phyloP scores from a whole-genome alignment of 2,797 vertebrate genomes.

The Sebastes cheni region DNA sequence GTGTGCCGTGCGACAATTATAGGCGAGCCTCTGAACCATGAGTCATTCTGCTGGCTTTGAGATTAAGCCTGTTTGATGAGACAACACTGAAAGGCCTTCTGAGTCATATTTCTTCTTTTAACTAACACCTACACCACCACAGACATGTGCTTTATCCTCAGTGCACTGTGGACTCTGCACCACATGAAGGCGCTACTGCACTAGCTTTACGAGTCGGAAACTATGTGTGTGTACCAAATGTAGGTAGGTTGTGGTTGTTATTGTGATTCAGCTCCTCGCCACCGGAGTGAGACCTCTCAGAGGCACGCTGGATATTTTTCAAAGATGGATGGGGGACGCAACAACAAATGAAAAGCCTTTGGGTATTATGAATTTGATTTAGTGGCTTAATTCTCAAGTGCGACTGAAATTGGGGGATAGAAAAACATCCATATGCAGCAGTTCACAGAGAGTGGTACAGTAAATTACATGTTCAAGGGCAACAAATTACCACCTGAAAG shows the following conservation, averaged over 20 bases:
- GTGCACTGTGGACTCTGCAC: background rate
- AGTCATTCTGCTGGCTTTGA: background rate
- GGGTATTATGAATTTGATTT: slow-evolving; percentile 60
- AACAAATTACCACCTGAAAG: slow-evolving; percentile 40
- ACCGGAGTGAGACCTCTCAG: slow-evolving; percentile 53
- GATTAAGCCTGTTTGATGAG: background rate
- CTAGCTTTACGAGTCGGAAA: slow-evolving; percentile 24
- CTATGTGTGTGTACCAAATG: slow-evolving; percentile 16
- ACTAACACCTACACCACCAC: background rate
- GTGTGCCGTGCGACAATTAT: background rate
- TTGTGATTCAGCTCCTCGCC: slow-evolving; percentile 58
- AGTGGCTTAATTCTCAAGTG: slow-evolving; percentile 52
- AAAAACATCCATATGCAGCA: slow-evolving; percentile 26
- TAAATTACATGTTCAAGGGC: slow-evolving; percentile 45
- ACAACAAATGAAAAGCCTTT: slow-evolving; percentile 49
- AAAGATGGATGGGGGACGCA: slow-evolving; percentile 42
- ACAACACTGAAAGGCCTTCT: slow-evolving; percentile 21
- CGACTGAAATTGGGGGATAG: slow-evolving; percentile 2
- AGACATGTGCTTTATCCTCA: background rate
- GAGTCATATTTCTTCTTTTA: slow-evolving; percentile 16
- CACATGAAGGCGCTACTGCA: slow-evolving; percentile 58
- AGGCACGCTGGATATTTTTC: slow-evolving; percentile 46
- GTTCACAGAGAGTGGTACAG: slow-evolving; percentile 31
- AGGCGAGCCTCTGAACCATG: background rate
- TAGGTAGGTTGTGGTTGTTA: slow-evolving; percentile 41